Evolutionary conservation across 2,113 vertebrate genomes (phyloP), one percentile per base, ranked within the genome.

Genomic region (Glaucomys volans): DNA sequence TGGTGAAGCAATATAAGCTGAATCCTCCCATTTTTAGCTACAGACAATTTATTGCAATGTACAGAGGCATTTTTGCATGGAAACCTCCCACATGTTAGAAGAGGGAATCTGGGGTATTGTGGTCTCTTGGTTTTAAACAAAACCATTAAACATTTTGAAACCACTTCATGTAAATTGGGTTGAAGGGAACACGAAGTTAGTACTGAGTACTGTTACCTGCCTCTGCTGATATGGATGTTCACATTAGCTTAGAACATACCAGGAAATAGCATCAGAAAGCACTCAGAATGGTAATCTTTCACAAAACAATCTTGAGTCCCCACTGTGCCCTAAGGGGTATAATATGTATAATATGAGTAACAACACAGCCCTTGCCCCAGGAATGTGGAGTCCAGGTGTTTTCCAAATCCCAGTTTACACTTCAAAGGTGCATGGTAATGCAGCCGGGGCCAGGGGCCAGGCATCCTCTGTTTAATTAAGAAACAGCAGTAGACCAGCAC

Each of bases 391-490:
- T n/a, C 35, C 64, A 24, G 40, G 1, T 3, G 18, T 0, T 64
- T 13, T 3, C 18, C 28, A 22, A 20, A 6, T 14, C 75, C 50
- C 57, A 8, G 28, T 26, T 75, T 32, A 69, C 26, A 64, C 59
- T 14, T 18, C 17, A 35, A 2, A 42, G 69, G 0, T 40, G 3
- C 64, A 11, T 1, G 0, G 47, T 28, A 26, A 4, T 2, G 7
- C 13, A 4, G 2, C 14, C 14, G 35, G 57, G 50, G 74, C 30
- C 82, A 4, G 13, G 8, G 42, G n/a, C n/a, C 75, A 12, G 0
- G 6, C 18, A n/a, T 5, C 35, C 4, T n/a, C 81, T 30, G 42
- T 1, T 8, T 35, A 67, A 35, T 0, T 47, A 8, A 12, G 57
- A 67, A 37, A 12, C 37, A 47, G 4, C 1, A 0, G 11, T 3